Evolutionary conservation across 2,113 vertebrate species (phyloP).

Genomic region (Girardinichthys multiradiatus): DNA sequence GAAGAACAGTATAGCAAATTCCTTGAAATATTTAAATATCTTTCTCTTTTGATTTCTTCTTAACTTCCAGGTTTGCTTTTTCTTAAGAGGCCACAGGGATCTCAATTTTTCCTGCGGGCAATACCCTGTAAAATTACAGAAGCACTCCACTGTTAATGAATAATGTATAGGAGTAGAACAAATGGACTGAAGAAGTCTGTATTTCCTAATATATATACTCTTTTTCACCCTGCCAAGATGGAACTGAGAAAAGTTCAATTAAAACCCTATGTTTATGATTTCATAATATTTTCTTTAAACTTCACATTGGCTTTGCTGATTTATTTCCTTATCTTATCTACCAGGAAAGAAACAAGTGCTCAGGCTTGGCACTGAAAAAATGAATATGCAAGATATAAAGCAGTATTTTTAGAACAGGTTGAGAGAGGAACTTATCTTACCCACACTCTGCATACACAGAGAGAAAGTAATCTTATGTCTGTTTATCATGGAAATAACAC

Average conservation of each 20-base stretch:
- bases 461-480: neutral
- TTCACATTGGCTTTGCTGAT: constrained; percentile 7
- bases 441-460: neutral
- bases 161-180: neutral
- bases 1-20: no score
- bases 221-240: neutral
- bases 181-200: neutral
- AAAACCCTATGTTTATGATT: neutral
- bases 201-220: constrained; percentile 10
- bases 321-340: constrained; percentile 31
- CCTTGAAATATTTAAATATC: no score
- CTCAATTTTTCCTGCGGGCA: neutral
- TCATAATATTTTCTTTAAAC: neutral
- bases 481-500: no score
- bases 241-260: neutral
- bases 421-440: neutral
- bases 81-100: neutral
- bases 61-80: neutral
- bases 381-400: constrained; percentile 6
- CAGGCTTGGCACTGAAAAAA: constrained; percentile 8
- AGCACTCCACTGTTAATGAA: neutral
- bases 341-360: constrained; percentile 6
- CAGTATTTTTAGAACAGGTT: constrained; percentile 10
- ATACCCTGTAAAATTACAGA: neutral
- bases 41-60: neutral